phyloP scores from a whole-genome alignment of 2,888 invertebrate species.

The Spodoptera picta region DNA sequence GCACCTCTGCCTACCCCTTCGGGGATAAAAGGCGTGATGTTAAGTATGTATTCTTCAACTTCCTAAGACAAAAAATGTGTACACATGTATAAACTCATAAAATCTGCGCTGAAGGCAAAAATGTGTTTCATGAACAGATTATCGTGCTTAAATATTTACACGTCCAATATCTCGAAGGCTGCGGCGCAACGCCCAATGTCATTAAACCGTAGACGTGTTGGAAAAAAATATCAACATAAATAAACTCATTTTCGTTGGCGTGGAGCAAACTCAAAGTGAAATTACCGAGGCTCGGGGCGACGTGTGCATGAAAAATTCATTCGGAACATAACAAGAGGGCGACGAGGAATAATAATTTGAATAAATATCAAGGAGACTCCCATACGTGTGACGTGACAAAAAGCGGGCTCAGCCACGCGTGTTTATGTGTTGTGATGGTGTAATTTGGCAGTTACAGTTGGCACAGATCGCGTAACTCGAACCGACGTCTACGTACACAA shows the following conservation, averaged over 20 bases:
- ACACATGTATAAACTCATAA: conserved; percentile 34
- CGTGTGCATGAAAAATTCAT: conserved; percentile 88
- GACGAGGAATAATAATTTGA: conserved; percentile 86
- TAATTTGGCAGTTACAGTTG: conserved; percentile 81
- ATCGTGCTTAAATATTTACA: conserved; percentile 72
- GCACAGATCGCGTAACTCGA: conserved; percentile 73
- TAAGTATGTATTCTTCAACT: conserved; percentile 17
- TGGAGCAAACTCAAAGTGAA: conserved; percentile 85
- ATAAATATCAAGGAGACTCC: conserved; percentile 83
- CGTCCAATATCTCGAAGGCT: conserved; percentile 67
- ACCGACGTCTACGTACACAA: conserved; percentile 76
- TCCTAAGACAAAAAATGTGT: conserved; percentile 30
- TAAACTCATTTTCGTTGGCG: conserved; percentile 81
- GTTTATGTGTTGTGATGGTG: conserved; percentile 83
- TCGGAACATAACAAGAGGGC: conserved; percentile 84
- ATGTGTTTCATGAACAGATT: conserved; percentile 67
- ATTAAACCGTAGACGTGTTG: conserved; percentile 70
- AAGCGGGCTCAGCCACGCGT: conserved; percentile 80
- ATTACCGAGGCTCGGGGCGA: conserved; percentile 82
- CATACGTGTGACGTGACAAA: conserved; percentile 83
- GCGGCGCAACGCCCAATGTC: conserved; percentile 62
- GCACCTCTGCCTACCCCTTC: no score
- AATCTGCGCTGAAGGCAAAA: conserved; percentile 49
- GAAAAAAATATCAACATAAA: conserved; percentile 77
- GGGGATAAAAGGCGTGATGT: no score